These are phyloP conservation scores for Perca schrenkii DNA, from an alignment of 2,113 vertebrate genomes.

Conservation along the genomic window DNA sequence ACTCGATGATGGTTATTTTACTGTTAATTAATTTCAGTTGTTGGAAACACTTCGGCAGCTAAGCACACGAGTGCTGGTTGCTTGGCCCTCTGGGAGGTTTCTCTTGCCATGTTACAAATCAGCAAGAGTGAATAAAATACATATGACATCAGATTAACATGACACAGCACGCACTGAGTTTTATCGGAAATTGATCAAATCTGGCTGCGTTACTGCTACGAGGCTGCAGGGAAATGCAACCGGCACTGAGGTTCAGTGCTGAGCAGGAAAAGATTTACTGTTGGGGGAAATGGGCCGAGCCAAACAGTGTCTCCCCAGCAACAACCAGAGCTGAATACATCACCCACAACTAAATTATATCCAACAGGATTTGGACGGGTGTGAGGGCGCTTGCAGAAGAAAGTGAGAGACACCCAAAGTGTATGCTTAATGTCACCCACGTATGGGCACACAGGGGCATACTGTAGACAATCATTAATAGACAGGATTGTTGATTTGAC, in stretches of 20 bases:
- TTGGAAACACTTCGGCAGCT: conserved; percentile 35
- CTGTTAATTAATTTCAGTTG: conserved; percentile 59
- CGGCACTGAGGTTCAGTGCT: conserved; percentile 30
- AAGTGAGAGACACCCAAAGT: conserved; percentile 26
- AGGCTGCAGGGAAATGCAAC: conserved; percentile 54
- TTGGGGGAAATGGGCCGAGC: conserved; percentile 39
- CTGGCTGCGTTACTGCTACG: conserved; percentile 18
- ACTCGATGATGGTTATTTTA: conserved; percentile 49
- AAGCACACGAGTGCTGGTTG: conserved; percentile 29
- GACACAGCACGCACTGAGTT: conserved; percentile 39
- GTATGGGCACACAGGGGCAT: conserved; percentile 24
- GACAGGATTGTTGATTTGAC: conserved; percentile 47
- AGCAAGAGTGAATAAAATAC: conserved; percentile 20
- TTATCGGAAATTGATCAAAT: conserved; percentile 59
- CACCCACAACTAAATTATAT: conserved; percentile 31
- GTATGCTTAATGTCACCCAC: conserved; percentile 35
- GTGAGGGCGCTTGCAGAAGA: not conserved
- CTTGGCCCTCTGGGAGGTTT: conserved; percentile 35
- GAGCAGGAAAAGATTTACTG: conserved; percentile 43
- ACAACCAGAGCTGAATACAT: conserved; percentile 58
- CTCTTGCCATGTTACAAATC: conserved; percentile 26
- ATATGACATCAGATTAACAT: conserved; percentile 62
- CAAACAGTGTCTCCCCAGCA: conserved; percentile 49
- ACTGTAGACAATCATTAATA: conserved; percentile 43
- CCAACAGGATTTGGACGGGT: conserved; percentile 10